A percentile compares a stretch with the other conserved stretches of the same genome.
phyloP scores from a whole-genome alignment of 2,797 vertebrate genomes.

The Clarias pachynema region DNA sequence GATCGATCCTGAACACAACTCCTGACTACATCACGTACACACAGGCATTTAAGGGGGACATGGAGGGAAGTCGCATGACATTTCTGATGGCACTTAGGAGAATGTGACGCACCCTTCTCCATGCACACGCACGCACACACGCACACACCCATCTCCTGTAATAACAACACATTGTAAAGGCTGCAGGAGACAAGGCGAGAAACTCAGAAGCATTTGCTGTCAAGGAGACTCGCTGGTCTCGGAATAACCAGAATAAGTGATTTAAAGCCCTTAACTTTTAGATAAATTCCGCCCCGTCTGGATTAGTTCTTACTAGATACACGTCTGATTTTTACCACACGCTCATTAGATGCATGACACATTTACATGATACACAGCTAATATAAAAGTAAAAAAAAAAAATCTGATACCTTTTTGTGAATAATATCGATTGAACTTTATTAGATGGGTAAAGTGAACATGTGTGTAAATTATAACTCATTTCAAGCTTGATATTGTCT shows the following conservation, averaged over 20 bases:
- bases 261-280: constrained; percentile 30
- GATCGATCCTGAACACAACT: not conserved
- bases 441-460: not conserved
- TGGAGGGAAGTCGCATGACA: constrained; percentile 33
- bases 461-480: not conserved
- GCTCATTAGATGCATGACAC: not conserved
- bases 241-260: not conserved
- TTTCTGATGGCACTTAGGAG: constrained; percentile 59
- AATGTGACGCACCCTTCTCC: constrained; percentile 37
- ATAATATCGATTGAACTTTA: not conserved
- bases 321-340: not conserved
- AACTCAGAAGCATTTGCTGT: constrained; percentile 30
- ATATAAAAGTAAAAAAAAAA: not conserved
- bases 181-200: constrained; percentile 44
- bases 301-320: not conserved
- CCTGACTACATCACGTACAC: not conserved
- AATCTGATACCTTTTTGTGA: not conserved
- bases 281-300: not conserved
- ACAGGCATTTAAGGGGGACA: constrained; percentile 20
- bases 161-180: constrained; percentile 47
- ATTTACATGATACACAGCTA: constrained; percentile 25
- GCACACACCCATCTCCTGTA: constrained; percentile 25
- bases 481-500: not conserved
- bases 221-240: constrained; percentile 21
- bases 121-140: not conserved